Evolutionary conservation across 2,113 vertebrate species (phyloP).

Genomic region (Gadus chalcogrammus): DNA sequence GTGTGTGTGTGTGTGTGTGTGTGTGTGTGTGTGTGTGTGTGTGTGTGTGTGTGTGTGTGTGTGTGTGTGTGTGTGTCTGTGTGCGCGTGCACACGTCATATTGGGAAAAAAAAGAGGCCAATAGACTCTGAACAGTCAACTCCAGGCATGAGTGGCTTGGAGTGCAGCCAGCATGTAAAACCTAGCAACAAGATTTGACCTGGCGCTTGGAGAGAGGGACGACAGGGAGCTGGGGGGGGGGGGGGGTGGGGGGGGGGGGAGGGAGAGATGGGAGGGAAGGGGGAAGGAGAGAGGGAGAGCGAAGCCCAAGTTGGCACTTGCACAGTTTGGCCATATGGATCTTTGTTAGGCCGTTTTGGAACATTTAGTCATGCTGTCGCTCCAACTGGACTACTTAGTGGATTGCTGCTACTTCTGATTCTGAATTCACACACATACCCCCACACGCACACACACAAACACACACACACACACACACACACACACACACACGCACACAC

Average conservation of each 20-base stretch:
- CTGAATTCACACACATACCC: conserved; percentile 23
- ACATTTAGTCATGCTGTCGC: conserved; percentile 71
- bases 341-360: conserved; percentile 69
- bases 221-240: conserved; percentile 22
- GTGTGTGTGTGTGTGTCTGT: background rate
- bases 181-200: conserved; percentile 73
- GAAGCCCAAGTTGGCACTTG: conserved; percentile 53
- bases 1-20: conserved; percentile 9
- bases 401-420: conserved; percentile 64
- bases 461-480: conserved; percentile 2
- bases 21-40: conserved; percentile 9
- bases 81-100: background rate
- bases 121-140: conserved; percentile 60
- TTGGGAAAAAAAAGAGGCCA: conserved; percentile 18
- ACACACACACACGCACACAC: conserved; percentile 7
- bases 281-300: conserved; percentile 14
- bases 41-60: conserved; percentile 11
- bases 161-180: conserved; percentile 63
- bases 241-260: conserved; percentile 23
- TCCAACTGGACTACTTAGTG: conserved; percentile 70
- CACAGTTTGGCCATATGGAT: conserved; percentile 69
- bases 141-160: conserved; percentile 69
- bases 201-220: conserved; percentile 41
- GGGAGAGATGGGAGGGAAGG: too few species aligned
- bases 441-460: conserved; percentile 16